Evolutionary conservation across 2,113 vertebrate genomes (phyloP).

Genomic region (Lagopus leucura): DNA sequence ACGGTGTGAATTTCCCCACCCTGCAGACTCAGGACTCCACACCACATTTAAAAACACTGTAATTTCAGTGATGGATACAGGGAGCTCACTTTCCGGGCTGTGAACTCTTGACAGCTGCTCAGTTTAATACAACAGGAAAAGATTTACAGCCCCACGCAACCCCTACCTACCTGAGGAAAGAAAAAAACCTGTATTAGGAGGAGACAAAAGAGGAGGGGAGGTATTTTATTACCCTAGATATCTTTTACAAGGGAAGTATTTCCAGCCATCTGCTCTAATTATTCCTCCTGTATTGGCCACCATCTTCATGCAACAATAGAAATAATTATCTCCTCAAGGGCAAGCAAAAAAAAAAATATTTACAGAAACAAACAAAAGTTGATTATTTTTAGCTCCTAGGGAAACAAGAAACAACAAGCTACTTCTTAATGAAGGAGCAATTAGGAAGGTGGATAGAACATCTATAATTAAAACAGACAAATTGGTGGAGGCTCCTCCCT

Average conservation of each 20-base stretch:
- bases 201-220: constrained; percentile 55
- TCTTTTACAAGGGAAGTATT: constrained; percentile 72
- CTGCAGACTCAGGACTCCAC: constrained; percentile 65
- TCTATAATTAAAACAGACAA: constrained; percentile 73
- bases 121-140: constrained; percentile 70
- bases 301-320: constrained; percentile 78
- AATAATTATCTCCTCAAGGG: constrained; percentile 82
- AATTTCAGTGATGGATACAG: constrained; percentile 82
- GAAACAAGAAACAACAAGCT: constrained; percentile 67
- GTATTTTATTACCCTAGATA: constrained; percentile 59
- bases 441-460: constrained; percentile 74
- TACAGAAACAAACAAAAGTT: constrained; percentile 81
- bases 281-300: constrained; percentile 79
- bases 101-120: constrained; percentile 78
- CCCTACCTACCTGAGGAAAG: constrained; percentile 74
- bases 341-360: constrained; percentile 60
- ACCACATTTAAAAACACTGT: constrained; percentile 74
- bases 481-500: constrained; percentile 45
- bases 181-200: constrained; percentile 53
- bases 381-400: constrained; percentile 79
- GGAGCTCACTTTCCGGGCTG: constrained; percentile 68
- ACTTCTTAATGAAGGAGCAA: constrained; percentile 75
- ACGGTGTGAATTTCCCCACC: constrained; percentile 68
- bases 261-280: constrained; percentile 82
- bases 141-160: constrained; percentile 53